These are phyloP conservation scores for Pterostichus madidus DNA, from an alignment of 2,888 invertebrate genomes.

Conservation along the genomic window DNA sequence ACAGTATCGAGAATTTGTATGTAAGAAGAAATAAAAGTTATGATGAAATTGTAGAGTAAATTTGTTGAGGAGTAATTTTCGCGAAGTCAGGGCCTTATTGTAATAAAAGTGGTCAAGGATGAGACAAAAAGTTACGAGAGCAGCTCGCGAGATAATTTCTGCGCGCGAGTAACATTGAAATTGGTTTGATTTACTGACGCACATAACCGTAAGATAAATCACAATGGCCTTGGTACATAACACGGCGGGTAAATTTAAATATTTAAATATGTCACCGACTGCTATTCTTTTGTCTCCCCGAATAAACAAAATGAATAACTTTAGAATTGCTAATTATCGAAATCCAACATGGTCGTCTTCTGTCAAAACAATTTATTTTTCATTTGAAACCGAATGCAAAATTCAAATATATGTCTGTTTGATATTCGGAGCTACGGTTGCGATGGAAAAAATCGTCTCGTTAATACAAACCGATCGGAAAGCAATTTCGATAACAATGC, in stretches of 20 bases:
- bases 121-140: constrained; percentile 30
- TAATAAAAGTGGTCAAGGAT: constrained; percentile 30
- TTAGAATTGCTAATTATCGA: constrained; percentile 76
- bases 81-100: background rate
- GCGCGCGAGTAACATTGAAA: constrained; percentile 18
- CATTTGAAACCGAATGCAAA: constrained; percentile 69
- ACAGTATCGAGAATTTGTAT: too few species aligned
- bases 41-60: too few species aligned
- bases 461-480: constrained; percentile 72
- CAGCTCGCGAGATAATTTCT: constrained; percentile 10
- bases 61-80: background rate
- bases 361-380: constrained; percentile 71
- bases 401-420: constrained; percentile 70
- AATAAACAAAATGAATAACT: constrained; percentile 75
- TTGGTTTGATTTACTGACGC: constrained; percentile 49
- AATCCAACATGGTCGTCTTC: constrained; percentile 71
- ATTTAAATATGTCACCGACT: constrained; percentile 75
- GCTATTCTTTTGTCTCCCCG: constrained; percentile 75
- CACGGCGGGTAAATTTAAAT: constrained; percentile 74
- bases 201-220: constrained; percentile 69
- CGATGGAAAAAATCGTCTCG: constrained; percentile 72
- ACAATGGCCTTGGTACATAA: constrained; percentile 72
- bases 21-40: too few species aligned
- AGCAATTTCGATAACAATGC: constrained; percentile 69
- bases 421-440: constrained; percentile 69